phyloP scores from a whole-genome alignment of 1,140 invertebrate species.

The Whitmania pigra region DNA sequence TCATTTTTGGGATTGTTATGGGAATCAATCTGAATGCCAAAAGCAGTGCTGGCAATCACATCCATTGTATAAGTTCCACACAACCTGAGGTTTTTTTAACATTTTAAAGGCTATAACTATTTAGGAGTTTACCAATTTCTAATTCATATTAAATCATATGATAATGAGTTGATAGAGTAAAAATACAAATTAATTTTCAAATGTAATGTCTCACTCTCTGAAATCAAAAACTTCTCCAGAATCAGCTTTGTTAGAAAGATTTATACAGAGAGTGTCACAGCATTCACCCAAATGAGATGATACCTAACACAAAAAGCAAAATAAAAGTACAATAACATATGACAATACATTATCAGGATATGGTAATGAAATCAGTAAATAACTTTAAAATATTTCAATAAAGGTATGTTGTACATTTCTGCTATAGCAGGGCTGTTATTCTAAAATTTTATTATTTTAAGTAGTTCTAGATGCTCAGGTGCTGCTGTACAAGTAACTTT shows the following conservation, averaged over 20 bases:
- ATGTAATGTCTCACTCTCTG: neutral
- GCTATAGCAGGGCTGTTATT: too few relatives aligned
- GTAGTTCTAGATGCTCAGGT: too few relatives aligned
- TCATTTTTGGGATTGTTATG: conserved; percentile 42
- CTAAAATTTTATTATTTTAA: too few relatives aligned
- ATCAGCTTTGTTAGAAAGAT: neutral
- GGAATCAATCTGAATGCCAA: conserved; percentile 49
- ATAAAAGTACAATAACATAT: neutral
- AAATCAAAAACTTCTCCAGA: neutral
- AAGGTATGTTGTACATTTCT: too few relatives aligned
- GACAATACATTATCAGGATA: too few relatives aligned
- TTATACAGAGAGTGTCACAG: neutral
- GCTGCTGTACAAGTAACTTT: too few relatives aligned
- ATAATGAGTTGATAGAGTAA: too few relatives aligned
- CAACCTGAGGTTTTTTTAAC: conserved; percentile 19
- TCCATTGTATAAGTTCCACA: conserved; percentile 49
- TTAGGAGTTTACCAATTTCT: too few relatives aligned
- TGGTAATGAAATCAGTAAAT: too few relatives aligned
- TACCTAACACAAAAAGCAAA: neutral
- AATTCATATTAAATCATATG: too few relatives aligned
- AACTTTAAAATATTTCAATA: too few relatives aligned
- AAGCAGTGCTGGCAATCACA: conserved; percentile 49
- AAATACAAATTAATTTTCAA: neutral
- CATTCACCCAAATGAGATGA: neutral
- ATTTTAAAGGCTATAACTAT: too few relatives aligned